phyloP scores from a whole-genome alignment of 2,113 vertebrate species.

The Strix aluco region DNA sequence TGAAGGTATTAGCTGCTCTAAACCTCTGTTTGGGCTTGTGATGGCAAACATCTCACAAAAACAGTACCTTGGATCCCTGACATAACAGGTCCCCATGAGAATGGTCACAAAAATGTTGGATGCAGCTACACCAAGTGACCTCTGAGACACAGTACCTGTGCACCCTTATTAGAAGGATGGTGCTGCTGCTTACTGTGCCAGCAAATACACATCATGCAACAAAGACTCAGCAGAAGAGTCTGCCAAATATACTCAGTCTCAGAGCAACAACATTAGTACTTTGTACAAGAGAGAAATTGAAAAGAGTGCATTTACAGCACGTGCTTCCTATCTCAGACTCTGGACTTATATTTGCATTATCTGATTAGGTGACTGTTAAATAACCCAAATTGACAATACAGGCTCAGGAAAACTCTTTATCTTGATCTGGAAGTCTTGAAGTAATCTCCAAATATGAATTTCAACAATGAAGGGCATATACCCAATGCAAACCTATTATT shows the following conservation, averaged over 20 bases:
- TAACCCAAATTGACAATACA: not conserved
- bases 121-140: not conserved
- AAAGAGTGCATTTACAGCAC: not conserved
- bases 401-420: not conserved
- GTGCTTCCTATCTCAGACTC: not conserved
- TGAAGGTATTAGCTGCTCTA: not conserved
- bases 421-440: slow-evolving; percentile 2
- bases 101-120: not conserved
- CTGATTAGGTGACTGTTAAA: slow-evolving; percentile 45
- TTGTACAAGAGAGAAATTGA: not conserved
- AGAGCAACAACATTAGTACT: not conserved
- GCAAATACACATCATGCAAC: not conserved
- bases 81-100: not conserved
- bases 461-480: not conserved
- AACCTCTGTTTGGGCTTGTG: not conserved
- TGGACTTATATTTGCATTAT: not conserved
- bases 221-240: not conserved
- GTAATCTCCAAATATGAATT: slow-evolving; percentile 3
- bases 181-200: not conserved
- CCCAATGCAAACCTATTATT: not conserved
- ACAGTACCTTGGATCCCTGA: not conserved
- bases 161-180: not conserved
- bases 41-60: not conserved
- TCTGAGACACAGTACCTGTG: not conserved
- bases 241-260: not conserved